Evolutionary conservation across 2,113 vertebrate species (phyloP).

Genomic region (Manacus vitellinus): DNA sequence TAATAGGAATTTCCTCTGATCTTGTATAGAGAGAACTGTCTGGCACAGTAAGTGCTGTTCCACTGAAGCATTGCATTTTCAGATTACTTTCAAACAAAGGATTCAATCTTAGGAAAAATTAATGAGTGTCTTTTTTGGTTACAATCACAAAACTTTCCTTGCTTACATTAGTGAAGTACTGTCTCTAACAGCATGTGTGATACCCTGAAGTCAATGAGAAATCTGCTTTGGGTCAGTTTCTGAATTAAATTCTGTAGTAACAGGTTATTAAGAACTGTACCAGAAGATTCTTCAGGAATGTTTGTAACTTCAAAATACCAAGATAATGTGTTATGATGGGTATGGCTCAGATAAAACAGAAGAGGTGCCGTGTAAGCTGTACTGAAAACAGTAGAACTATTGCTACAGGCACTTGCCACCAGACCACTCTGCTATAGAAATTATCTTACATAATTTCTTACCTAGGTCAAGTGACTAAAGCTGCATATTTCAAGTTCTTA

Average conservation of each 20-base stretch:
- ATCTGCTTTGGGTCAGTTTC: not conserved
- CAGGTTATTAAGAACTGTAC: not conserved
- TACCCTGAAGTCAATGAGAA: not conserved
- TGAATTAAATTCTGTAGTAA: not conserved
- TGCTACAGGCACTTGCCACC: not conserved
- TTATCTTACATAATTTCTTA: not conserved
- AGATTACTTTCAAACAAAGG: not conserved
- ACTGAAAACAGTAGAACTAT: not conserved
- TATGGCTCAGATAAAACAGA: not conserved
- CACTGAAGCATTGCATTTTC: not conserved
- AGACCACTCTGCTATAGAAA: not conserved
- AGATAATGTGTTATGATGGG: not conserved
- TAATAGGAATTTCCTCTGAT: not conserved
- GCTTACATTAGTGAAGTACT: not conserved
- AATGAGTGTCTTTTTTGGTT: not conserved
- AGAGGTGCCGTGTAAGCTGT: not conserved
- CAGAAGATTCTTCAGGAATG: not conserved
- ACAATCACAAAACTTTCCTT: not conserved
- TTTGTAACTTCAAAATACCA: not conserved
- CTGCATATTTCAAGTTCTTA: not conserved
- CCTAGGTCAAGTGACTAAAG: not conserved
- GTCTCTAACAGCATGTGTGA: not conserved
- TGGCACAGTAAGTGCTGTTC: not conserved
- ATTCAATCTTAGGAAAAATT: not conserved
- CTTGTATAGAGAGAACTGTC: not conserved